Percentiles rank a stretch among this genome's conserved stretches.
Conservation (phyloP, 2,113 vertebrate species). For the Heptranchias perlo region DNA sequence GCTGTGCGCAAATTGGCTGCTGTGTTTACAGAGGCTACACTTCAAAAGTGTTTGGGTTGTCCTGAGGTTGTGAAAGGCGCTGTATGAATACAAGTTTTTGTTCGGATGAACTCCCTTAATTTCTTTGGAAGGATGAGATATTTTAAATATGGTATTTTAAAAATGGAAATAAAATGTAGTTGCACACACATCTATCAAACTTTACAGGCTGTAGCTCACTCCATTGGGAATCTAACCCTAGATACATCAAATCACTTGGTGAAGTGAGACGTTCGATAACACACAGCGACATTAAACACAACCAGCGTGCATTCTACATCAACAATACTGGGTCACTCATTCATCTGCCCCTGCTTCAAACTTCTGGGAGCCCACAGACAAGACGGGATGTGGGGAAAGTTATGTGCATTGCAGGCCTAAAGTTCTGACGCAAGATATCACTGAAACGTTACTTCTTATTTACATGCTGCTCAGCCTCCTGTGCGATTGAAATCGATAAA, state of each 20-base stretch:
- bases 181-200: background rate
- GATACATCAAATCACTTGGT: background rate
- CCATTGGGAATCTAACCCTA: background rate
- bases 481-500: background rate
- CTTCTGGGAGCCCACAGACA: background rate
- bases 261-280: background rate
- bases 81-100: background rate
- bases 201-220: background rate
- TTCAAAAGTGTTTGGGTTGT: background rate
- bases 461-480: background rate
- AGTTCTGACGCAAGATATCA: background rate
- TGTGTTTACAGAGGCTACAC: too few relatives aligned
- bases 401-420: background rate
- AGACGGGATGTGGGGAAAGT: background rate
- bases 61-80: background rate
- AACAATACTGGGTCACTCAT: background rate
- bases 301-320: background rate
- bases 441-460: background rate
- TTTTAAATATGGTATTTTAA: too few relatives aligned
- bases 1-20: background rate
- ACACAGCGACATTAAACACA: background rate
- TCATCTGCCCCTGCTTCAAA: background rate
- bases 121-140: too few relatives aligned
- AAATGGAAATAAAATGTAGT: too few relatives aligned
- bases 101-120: background rate